phyloP scores from a whole-genome alignment of 1,140 invertebrate species.

The Pachyrhynchus sulphureomaculatus region DNA sequence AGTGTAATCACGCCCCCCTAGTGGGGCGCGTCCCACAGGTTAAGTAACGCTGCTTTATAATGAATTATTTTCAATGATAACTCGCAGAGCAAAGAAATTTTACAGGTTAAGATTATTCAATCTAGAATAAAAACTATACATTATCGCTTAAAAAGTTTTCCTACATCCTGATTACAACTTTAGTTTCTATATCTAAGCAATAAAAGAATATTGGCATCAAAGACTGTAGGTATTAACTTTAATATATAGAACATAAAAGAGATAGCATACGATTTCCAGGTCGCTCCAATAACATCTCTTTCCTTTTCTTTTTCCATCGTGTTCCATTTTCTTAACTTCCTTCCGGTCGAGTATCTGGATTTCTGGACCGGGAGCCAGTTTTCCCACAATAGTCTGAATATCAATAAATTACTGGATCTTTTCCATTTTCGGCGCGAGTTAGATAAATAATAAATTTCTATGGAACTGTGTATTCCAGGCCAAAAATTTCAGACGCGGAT shows the following conservation, averaged over 20 bases:
- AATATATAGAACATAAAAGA: not conserved
- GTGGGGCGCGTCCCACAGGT: no score
- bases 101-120: no score
- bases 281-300: not conserved
- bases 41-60: no score
- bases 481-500: not conserved
- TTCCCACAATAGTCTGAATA: not conserved
- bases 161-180: no score
- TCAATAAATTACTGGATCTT: not conserved
- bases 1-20: no score
- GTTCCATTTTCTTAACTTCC: slow-evolving; percentile 1
- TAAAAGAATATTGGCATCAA: not conserved
- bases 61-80: no score
- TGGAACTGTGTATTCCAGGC: not conserved
- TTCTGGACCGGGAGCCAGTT: not conserved
- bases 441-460: slow-evolving; percentile 4
- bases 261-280: not conserved
- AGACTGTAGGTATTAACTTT: not conserved
- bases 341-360: not conserved
- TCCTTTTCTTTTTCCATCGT: not conserved
- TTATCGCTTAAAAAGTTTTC: no score
- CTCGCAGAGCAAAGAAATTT: no score
- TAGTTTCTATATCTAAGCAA: not conserved
- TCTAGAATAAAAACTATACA: no score
- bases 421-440: not conserved